Base-by-base conservation (phyloP, 2,113 vertebrate genomes). In the Poeciliopsis turrubarensis region DNA sequence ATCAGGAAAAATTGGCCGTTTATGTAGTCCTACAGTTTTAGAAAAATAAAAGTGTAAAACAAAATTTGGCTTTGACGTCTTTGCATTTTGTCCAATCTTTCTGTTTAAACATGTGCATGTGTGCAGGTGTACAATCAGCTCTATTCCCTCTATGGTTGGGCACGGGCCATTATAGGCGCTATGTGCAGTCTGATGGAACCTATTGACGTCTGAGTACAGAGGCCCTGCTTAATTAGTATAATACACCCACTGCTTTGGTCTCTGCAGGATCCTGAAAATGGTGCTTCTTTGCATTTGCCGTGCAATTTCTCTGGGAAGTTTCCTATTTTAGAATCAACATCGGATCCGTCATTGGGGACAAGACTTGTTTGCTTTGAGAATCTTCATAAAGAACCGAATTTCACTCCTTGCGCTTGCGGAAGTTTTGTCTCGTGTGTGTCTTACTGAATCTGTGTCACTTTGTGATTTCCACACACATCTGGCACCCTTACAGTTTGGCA, bases 161-260 rank as follows among this genome's bases (percentile, higher is more conserved):
- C 78, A 68, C 74, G 74, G 68, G 84, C 77, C 81, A 87, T 91
- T 93, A 92, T 89, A 86, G 88, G 84, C 74, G 86, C 86, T 86
- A 83, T 93, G 92, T 92, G 88, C 88, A 91, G 88, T 93, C 89
- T 92, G 89, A 93, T 87, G 90, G 91, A 93, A 94, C 87, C 89
- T 90, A 91, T 93, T 93, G 91, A 93, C 91, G 86, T 92, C 68
- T 92, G 88, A 92, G 87, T 86, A 92, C 84, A 92, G 85, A 91
- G 82, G 81, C 79, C 89, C 83, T 85, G 66, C 87, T 89, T 92
- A 94, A 94, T 92, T 93, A 92, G 92, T 88, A 87, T 79, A 91
- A 92, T 87, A 92, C 87, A 90, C 89, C 90, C 89, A 91, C 89
- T 90, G 90, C 83, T 92, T 92, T 90, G 87, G 87, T 92, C 88